Percentiles rank a stretch among this genome's conserved stretches.
phyloP scores from a whole-genome alignment of 1,140 invertebrate genomes.

The Harpegnathos saltator region DNA sequence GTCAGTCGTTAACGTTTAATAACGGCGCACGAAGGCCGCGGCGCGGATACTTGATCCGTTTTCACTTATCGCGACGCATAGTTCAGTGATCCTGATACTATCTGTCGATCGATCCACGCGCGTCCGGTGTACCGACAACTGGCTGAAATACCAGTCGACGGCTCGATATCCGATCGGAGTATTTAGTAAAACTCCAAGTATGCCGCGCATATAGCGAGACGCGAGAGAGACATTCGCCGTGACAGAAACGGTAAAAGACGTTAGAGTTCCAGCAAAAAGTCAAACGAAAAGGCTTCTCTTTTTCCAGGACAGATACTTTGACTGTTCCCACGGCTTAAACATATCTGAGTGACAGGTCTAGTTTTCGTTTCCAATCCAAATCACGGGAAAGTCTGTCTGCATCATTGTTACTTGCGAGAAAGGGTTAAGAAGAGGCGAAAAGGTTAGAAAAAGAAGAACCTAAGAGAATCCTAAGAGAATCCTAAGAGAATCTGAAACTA shows the following conservation, averaged over 20 bases:
- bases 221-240: not conserved
- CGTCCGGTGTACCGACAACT: not conserved
- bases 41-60: not conserved
- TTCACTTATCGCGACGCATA: not conserved
- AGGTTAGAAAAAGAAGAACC: too few relatives aligned
- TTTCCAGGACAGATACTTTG: too few relatives aligned
- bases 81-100: slow-evolving; percentile 17
- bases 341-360: too few relatives aligned
- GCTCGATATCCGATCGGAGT: not conserved
- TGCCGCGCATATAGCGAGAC: not conserved
- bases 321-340: too few relatives aligned
- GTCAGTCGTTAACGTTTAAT: not conserved
- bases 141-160: not conserved
- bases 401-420: too few relatives aligned
- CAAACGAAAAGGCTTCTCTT: too few relatives aligned
- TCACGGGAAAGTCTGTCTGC: too few relatives aligned
- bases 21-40: not conserved
- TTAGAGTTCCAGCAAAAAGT: too few relatives aligned
- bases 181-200: slow-evolving; percentile 8
- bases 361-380: too few relatives aligned
- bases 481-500: too few relatives aligned
- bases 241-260: not conserved
- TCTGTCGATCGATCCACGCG: slow-evolving; percentile 23
- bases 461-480: too few relatives aligned
- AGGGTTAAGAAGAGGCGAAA: too few relatives aligned